These are phyloP conservation scores for Meloidogyne hapla DNA, from an alignment of 1,140 invertebrate genomes.

Conservation along the genomic window DNA sequence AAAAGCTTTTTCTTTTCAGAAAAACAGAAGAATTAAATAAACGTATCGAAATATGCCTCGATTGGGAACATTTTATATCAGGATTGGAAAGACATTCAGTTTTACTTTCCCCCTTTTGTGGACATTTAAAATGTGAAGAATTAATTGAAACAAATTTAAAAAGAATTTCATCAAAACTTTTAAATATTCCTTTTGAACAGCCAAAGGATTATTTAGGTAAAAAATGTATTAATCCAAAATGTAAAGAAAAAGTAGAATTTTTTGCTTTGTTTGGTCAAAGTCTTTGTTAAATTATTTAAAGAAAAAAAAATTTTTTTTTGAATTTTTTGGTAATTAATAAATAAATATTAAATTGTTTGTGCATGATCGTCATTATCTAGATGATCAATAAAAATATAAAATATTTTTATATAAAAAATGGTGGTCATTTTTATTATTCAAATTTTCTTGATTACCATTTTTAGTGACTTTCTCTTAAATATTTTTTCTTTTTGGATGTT, in stretches of 20 bases:
- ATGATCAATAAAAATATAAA: no score
- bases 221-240: slow-evolving; percentile 85
- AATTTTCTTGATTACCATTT: no score
- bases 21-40: slow-evolving; percentile 78
- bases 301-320: no score
- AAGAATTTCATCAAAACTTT: slow-evolving; percentile 91
- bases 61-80: slow-evolving; percentile 77
- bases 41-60: slow-evolving; percentile 73
- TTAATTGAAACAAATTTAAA: slow-evolving; percentile 82
- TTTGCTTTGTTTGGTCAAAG: slow-evolving; percentile 93
- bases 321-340: no score
- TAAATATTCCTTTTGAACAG: slow-evolving; percentile 94
- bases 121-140: slow-evolving; percentile 83
- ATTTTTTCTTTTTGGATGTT: no score
- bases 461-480: no score
- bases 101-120: slow-evolving; percentile 89
- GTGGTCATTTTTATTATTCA: no score
- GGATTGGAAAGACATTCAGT: slow-evolving; percentile 79
- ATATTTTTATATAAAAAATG: no score
- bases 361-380: no score
- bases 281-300: no score
- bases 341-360: no score
- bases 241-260: slow-evolving; percentile 76
- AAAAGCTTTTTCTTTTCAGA: slow-evolving; percentile 66
- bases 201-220: slow-evolving; percentile 71